Percentiles rank a stretch among this genome's conserved stretches.
These are phyloP conservation scores for Notothenia coriiceps DNA, from an alignment of 2,113 vertebrate species.

Conservation along the genomic window DNA sequence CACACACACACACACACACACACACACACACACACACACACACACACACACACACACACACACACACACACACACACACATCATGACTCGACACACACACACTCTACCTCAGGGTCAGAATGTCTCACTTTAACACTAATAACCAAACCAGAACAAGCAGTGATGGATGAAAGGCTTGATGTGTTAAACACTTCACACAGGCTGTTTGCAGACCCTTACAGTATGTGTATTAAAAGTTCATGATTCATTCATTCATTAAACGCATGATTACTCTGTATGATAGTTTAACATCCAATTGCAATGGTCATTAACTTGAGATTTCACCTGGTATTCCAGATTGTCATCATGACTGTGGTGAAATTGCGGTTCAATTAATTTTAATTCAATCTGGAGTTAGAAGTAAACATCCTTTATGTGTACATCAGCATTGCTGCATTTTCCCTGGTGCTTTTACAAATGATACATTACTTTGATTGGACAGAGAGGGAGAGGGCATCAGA, in stretches of 20 bases:
- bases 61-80: not conserved
- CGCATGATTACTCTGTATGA: not conserved
- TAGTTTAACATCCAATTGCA: not conserved
- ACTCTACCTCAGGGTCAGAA: conserved; percentile 15
- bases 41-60: not conserved
- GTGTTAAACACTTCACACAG: not conserved
- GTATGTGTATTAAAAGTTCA: not conserved
- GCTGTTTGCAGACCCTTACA: not conserved
- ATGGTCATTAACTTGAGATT: not conserved
- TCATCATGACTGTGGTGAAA: not conserved
- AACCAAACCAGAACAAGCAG: conserved; percentile 5
- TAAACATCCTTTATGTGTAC: not conserved
- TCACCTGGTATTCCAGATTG: not conserved
- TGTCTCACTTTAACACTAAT: conserved; percentile 36
- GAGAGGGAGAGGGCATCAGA: conserved; percentile 25
- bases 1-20: not conserved
- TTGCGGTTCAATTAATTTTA: not conserved
- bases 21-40: not conserved
- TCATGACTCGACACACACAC: not conserved
- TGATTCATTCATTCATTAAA: not conserved
- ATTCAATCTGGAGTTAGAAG: not conserved
- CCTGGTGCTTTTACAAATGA: conserved; percentile 3
- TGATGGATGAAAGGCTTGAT: not conserved
- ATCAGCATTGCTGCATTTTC: not conserved
- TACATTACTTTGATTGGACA: conserved; percentile 64